Base-by-base conservation (phyloP, 2,113 vertebrate genomes). In the Calidris pygmaea region DNA sequence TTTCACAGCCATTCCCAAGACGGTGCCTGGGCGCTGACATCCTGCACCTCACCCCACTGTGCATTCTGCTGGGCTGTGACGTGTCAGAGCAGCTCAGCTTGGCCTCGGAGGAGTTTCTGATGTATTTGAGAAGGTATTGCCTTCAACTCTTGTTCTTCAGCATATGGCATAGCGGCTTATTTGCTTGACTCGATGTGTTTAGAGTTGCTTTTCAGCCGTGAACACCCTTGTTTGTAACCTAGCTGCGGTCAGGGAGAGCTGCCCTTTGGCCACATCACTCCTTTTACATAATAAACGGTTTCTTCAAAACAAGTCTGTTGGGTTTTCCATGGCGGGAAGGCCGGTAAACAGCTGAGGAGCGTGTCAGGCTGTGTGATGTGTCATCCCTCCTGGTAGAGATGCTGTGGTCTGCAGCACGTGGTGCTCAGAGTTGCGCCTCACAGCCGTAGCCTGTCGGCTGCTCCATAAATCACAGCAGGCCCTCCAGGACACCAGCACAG, bases 321-420 rank as follows among this genome's bases (percentile, higher is more conserved):
- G 29, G 70, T 92, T 87, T 84, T 82, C 8, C 27, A 37, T 26
- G 47, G 37, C 3, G 7, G 59, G 27, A 77, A 91, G 56, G 55
- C 37, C 62, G 58, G 30, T 70, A 70, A 85, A 63, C 58, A 83
- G n/a, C 55, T 20, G 30, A 74, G 45, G 43, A 62, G n/a, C 1
- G 3, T 16, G 9, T 52, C 48, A 52, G 58, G 37, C 32, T 75
- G 47, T 5, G 2, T 72, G 85, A 89, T 0, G 1, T 14, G 9
- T 70, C 12, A 2, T 24, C 35, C 37, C 15, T 41, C 0, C 0
- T 2, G 4, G 26, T 13, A 0, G 32, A 53, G 34, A 22, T 26
- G 39, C 55, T 84, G 43, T n/a, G 14, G 21, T 70, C 59, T 77
- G 53, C 77, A 52, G 43, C 27, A 30, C 7, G 4, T 11, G 48